A percentile compares a stretch with the other conserved stretches of the same genome.
Evolutionary conservation across 2,888 invertebrate species (phyloP).

Genomic region (Sylvicola cinctus): DNA sequence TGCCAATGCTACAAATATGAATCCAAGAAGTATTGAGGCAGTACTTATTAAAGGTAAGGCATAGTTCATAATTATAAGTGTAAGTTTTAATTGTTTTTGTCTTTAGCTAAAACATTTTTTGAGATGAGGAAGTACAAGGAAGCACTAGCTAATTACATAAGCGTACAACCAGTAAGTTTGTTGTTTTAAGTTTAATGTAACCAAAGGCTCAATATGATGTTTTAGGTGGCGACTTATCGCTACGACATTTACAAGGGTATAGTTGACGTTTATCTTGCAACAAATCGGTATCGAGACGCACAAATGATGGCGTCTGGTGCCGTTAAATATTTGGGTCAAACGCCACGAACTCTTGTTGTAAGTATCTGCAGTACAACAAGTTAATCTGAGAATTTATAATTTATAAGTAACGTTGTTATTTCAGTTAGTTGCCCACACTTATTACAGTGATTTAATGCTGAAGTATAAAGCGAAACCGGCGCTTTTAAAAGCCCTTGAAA

Average conservation of each 20-base stretch:
- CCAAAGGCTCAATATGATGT: no score
- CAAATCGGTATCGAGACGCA: constrained; percentile 49
- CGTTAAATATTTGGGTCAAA: constrained; percentile 48
- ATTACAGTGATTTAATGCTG: constrained; percentile 37
- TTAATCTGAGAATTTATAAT: neutral
- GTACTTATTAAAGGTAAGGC: constrained; percentile 45
- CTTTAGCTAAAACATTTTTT: constrained; percentile 14
- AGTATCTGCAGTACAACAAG: constrained; percentile 5
- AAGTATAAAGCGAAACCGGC: constrained; percentile 39
- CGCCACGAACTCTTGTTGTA: constrained; percentile 52
- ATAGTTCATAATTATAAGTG: neutral
- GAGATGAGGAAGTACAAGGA: constrained; percentile 17
- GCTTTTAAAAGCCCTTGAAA: constrained; percentile 47
- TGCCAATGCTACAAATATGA: constrained; percentile 44
- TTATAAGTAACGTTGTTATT: constrained; percentile 13
- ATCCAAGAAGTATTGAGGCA: constrained; percentile 48
- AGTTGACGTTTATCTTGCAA: constrained; percentile 48
- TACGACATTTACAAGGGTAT: constrained; percentile 58
- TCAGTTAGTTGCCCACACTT: constrained; percentile 52
- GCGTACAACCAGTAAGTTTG: constrained; percentile 13
- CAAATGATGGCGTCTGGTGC: constrained; percentile 48
- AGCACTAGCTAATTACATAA: constrained; percentile 16
- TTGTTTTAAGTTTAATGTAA: neutral
- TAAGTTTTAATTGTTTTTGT: neutral
- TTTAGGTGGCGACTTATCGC: constrained; percentile 16